Base-by-base conservation (phyloP, 2,888 invertebrate species). In the Ormyrus nitidulus region DNA sequence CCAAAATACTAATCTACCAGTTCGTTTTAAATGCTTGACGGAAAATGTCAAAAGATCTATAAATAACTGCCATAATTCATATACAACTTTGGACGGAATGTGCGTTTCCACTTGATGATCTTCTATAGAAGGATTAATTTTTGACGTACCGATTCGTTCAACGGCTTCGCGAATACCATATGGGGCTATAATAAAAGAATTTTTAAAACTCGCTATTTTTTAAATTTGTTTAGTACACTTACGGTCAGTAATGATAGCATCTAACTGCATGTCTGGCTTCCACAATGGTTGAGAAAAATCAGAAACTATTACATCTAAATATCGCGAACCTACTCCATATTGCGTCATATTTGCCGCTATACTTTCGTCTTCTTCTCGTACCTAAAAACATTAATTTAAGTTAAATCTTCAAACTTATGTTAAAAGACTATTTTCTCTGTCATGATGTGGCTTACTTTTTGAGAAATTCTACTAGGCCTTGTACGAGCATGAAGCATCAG, bases 231-330 rank as follows among this genome's bases (percentile, higher is more conserved):
- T 53, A 44, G 46, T 64, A 51, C 58, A 69, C 95, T 93, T 92
- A 97, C 97, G 99, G 91, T 99, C 99, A 51, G 99, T 98, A 78
- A 99, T 94, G 81, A 99, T 97, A 53, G 97, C 95, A 91, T 99
- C 98, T 87, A 99, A 95, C 86, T 92, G 91, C 51, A 96, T 87
- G 0, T 92, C 91, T 0, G 93, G 91, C 81, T 92, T 93, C 96
- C 97, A 98, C 86, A 97, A 91, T 0, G 95, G 94, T 85, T 94
- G 92, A 0, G 99, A 96, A 88, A 98, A 96, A 92, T 99, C 99
- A 65, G 97, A 96, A 2, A 99, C 95, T 2, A 99, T 87, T 0
- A 97, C 96, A 89, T 98, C 98, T 66, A 99, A 86, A 89, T 98
- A 98, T 76, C 92, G 92, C 49, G 94, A 92, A 83, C 93, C 93